A percentile compares a stretch with the other conserved stretches of the same genome.
Evolutionary conservation across 1,140 invertebrate genomes (phyloP).

Genomic region (Octopus sinensis): DNA sequence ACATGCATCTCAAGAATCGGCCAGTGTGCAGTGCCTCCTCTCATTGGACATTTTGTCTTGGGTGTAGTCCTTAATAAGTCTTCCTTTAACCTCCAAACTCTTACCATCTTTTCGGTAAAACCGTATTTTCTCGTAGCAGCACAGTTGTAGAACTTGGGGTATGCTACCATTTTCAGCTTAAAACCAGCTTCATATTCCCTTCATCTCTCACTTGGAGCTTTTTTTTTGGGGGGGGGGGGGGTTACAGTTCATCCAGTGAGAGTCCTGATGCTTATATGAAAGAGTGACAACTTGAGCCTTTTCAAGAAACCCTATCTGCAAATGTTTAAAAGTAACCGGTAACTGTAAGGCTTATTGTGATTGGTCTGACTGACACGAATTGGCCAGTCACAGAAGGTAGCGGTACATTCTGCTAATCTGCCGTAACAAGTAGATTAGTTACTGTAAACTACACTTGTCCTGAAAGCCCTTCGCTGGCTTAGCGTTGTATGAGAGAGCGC

Average conservation of each 20-base stretch:
- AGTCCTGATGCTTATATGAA: too few species aligned
- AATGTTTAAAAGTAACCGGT: not conserved
- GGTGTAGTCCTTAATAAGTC: not conserved
- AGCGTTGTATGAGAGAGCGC: not conserved
- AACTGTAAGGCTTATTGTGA: slow-evolving; percentile 5
- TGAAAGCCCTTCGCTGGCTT: not conserved
- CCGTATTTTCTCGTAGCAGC: not conserved
- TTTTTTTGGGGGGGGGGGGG: not conserved
- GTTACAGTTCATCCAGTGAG: too few species aligned
- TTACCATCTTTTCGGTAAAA: not conserved
- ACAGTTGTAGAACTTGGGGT: not conserved
- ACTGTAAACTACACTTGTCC: not conserved
- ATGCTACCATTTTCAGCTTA: not conserved
- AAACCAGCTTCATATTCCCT: not conserved
- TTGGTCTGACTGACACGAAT: not conserved
- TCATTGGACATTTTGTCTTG: slow-evolving; percentile 1
- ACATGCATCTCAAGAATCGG: not conserved
- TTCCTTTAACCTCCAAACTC: not conserved
- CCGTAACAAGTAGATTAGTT: not conserved
- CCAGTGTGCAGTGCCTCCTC: not conserved
- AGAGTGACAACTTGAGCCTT: too few species aligned
- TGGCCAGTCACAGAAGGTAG: slow-evolving; percentile 7
- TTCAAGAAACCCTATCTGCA: not conserved
- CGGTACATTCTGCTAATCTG: not conserved
- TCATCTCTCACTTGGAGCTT: not conserved